Percentiles rank a stretch among this genome's conserved stretches.
Evolutionary conservation across 2,888 invertebrate genomes (phyloP).

Genomic region (Acrobasis repandana): DNA sequence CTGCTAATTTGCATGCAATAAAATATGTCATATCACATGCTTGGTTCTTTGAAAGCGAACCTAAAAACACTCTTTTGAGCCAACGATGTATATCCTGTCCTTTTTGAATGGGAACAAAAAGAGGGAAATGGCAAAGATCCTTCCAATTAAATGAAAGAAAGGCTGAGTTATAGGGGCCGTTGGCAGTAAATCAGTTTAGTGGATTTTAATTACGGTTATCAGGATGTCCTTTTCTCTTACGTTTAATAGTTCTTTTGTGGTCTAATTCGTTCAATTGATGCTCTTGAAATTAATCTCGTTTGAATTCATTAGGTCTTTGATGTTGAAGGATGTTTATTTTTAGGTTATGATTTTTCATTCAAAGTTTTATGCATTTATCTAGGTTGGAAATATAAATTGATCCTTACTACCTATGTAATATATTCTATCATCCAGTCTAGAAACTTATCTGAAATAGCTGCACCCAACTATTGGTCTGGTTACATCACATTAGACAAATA

Average conservation of each 20-base stretch:
- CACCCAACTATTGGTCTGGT: no score
- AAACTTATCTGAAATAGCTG: no score
- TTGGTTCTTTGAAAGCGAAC: slow-evolving; percentile 66
- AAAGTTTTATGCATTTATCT: not conserved
- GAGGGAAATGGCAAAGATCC: slow-evolving; percentile 64
- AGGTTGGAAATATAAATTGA: no score
- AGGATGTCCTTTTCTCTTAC: slow-evolving; percentile 59
- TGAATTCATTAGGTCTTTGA: slow-evolving; percentile 13
- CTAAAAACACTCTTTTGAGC: slow-evolving; percentile 67
- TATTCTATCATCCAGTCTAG: no score
- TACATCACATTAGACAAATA: no score
- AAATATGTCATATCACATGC: slow-evolving; percentile 79
- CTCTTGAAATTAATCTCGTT: slow-evolving; percentile 16
- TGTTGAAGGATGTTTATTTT: not conserved
- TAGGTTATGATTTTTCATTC: slow-evolving; percentile 14
- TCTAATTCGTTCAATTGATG: slow-evolving; percentile 34
- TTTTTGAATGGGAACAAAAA: slow-evolving; percentile 62
- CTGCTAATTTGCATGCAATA: slow-evolving; percentile 79
- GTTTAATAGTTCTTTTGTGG: slow-evolving; percentile 50
- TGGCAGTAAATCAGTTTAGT: slow-evolving; percentile 63
- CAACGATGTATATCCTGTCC: slow-evolving; percentile 72
- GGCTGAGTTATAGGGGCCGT: slow-evolving; percentile 70
- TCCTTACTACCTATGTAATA: no score
- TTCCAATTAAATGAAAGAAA: slow-evolving; percentile 71
- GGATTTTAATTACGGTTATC: slow-evolving; percentile 64